Percentiles rank a stretch among this genome's conserved stretches.
These are phyloP conservation scores for Diachrysia chrysitis DNA, from an alignment of 2,888 invertebrate species.

Conservation along the genomic window DNA sequence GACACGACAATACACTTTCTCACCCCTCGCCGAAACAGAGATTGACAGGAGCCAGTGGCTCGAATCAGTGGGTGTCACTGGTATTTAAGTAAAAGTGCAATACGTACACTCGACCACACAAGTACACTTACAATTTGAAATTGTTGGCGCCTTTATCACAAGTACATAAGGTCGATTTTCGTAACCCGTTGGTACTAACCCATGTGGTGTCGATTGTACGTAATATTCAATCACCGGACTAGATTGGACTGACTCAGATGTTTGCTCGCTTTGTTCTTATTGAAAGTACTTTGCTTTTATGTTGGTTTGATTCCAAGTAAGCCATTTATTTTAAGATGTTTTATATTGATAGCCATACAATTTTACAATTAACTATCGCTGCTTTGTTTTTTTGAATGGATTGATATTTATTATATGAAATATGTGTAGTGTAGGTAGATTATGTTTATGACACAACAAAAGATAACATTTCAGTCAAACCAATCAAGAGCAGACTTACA, in stretches of 20 bases:
- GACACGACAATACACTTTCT: constrained; percentile 77
- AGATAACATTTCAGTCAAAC: neutral
- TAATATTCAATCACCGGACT: constrained; percentile 42
- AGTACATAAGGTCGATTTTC: neutral
- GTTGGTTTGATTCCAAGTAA: neutral
- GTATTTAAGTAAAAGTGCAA: constrained; percentile 52
- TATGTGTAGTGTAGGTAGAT: neutral
- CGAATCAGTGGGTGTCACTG: constrained; percentile 48
- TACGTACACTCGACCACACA: constrained; percentile 11
- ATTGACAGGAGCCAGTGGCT: constrained; percentile 65
- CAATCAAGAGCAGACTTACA: neutral
- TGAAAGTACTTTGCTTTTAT: constrained; percentile 9
- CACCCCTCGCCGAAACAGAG: constrained; percentile 61
- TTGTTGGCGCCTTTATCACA: neutral
- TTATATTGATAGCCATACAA: neutral
- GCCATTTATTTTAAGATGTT: neutral
- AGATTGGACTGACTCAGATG: constrained; percentile 11
- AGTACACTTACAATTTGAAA: neutral
- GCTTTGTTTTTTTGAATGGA: neutral
- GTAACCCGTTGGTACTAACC: neutral
- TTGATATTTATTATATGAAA: no score
- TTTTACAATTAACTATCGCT: neutral
- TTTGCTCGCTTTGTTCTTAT: constrained; percentile 22
- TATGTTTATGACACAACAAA: neutral
- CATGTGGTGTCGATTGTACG: neutral